phyloP scores from a whole-genome alignment of 1,140 invertebrate genomes.

The Habropoda laboriosa region DNA sequence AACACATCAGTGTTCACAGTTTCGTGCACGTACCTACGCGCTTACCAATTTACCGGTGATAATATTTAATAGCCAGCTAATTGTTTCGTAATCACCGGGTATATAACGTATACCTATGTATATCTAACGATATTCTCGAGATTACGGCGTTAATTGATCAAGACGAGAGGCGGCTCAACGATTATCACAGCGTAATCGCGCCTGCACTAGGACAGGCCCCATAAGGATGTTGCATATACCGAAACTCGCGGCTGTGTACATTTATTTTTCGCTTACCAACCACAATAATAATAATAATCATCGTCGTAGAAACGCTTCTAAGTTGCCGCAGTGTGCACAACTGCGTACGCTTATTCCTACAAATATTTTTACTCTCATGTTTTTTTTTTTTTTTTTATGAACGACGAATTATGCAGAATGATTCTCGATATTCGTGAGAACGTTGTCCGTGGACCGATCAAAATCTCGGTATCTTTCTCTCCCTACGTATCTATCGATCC shows the following conservation, averaged over 20 bases:
- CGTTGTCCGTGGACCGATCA: not conserved
- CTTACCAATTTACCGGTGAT: conserved; percentile 19
- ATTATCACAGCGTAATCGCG: conserved; percentile 17
- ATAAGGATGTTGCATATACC: not conserved
- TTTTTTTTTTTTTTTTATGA: not conserved
- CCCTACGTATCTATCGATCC: not conserved
- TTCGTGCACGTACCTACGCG: conserved; percentile 12
- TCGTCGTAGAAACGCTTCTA: conserved; percentile 6
- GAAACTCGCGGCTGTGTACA: not conserved
- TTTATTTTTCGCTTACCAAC: not conserved
- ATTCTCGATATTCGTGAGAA: conserved; percentile 12
- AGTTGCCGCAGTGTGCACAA: not conserved
- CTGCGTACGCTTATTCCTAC: not conserved
- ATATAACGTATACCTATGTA: not conserved
- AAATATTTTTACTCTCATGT: not conserved
- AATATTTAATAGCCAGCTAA: conserved; percentile 24
- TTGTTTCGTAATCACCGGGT: conserved; percentile 30
- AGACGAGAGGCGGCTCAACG: not conserved
- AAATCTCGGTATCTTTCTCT: no score
- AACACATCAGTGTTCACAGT: conserved; percentile 1
- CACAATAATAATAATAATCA: no score
- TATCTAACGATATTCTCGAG: not conserved
- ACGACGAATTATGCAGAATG: conserved; percentile 29
- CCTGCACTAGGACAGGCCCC: no score
- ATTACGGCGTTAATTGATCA: conserved; percentile 16